These are phyloP conservation scores for Chaetorhynchus papuensis DNA, from an alignment of 2,113 vertebrate genomes.

Conservation along the genomic window DNA sequence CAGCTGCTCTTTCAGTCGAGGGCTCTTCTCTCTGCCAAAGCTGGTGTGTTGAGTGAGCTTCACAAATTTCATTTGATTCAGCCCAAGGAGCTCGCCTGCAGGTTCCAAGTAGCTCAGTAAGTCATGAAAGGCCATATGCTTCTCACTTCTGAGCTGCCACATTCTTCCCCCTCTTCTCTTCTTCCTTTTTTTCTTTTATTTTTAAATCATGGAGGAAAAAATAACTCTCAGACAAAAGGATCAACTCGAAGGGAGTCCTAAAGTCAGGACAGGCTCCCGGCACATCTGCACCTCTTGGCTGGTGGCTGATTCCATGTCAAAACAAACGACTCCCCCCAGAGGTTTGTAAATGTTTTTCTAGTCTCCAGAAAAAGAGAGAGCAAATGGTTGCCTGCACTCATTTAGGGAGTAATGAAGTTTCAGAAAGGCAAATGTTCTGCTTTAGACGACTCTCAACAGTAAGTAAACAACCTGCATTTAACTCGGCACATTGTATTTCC, in stretches of 20 bases:
- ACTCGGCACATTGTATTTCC: background rate
- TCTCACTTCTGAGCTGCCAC: background rate
- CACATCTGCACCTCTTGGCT: slow-evolving; percentile 23
- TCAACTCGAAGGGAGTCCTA: background rate
- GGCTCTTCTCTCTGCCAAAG: background rate
- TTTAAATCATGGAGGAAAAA: background rate
- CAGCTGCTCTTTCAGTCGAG: background rate
- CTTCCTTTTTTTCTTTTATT: background rate
- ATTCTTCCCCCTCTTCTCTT: background rate
- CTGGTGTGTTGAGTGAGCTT: background rate
- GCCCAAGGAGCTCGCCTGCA: background rate
- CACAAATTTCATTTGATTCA: background rate
- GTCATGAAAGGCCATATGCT: slow-evolving; percentile 1
- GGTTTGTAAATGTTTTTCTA: slow-evolving; percentile 43
- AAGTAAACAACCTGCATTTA: slow-evolving; percentile 38
- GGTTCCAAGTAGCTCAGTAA: slow-evolving; percentile 39
- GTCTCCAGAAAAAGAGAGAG: background rate
- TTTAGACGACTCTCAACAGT: background rate
- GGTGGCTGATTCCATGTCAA: background rate
- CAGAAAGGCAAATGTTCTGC: slow-evolving; percentile 42
- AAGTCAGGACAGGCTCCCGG: background rate
- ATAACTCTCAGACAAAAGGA: background rate
- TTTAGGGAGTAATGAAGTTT: slow-evolving; percentile 34
- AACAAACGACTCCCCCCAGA: background rate
- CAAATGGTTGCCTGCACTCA: slow-evolving; percentile 37